Conservation (phyloP, 2,888 invertebrate genomes). For the Drosophila affinis region DNA sequence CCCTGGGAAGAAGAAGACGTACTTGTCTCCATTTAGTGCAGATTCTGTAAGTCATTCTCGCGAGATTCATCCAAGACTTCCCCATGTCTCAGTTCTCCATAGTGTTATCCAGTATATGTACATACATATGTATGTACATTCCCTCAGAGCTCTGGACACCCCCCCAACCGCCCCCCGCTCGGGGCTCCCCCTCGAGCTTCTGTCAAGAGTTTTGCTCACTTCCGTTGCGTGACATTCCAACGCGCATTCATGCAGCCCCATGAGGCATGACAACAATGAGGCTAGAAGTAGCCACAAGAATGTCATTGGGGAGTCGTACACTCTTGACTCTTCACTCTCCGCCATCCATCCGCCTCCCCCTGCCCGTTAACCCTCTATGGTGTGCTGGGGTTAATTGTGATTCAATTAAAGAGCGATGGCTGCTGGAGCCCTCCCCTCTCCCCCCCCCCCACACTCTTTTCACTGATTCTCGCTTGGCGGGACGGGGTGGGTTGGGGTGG, state of each 20-base stretch:
- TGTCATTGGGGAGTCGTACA: slow-evolving; percentile 15
- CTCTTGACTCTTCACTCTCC: not conserved
- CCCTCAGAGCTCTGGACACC: not conserved
- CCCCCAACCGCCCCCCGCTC: not conserved
- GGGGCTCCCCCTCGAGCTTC: not conserved
- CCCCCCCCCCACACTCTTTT: too few species aligned
- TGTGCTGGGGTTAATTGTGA: slow-evolving; percentile 68
- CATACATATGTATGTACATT: not conserved
- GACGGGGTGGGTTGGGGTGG: too few species aligned
- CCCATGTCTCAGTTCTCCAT: not conserved
- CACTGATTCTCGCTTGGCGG: too few species aligned
- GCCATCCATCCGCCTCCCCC: not conserved
- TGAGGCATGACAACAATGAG: slow-evolving; percentile 59
- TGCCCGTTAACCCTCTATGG: slow-evolving; percentile 18
- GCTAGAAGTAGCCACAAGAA: slow-evolving; percentile 34
- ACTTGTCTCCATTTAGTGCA: slow-evolving; percentile 2
- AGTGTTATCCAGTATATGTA: not conserved
- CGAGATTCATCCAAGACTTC: not conserved
- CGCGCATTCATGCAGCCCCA: slow-evolving; percentile 56
- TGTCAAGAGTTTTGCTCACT: not conserved
- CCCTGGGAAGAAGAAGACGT: not conserved
- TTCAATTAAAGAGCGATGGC: slow-evolving; percentile 63
- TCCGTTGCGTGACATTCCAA: slow-evolving; percentile 55
- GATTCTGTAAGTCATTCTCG: not conserved
- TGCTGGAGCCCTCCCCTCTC: too few species aligned